Evolutionary conservation across 2,113 vertebrate species (phyloP), one percentile per base, ranked within the genome.

Genomic region (Toxotes jaculatrix): DNA sequence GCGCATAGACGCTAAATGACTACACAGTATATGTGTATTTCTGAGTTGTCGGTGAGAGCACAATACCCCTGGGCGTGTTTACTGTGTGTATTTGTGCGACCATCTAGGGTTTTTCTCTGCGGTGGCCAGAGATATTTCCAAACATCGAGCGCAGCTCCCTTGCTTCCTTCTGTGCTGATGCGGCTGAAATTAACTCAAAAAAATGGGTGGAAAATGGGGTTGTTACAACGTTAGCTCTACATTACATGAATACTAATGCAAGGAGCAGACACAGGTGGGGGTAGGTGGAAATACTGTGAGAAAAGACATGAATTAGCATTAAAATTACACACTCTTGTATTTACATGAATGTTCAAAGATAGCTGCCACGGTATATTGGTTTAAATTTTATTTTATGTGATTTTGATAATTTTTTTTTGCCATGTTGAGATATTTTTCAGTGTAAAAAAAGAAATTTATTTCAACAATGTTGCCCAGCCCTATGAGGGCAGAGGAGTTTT

Each of bases 171-270:
- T 31, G 45, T 34, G 74, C 56, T 38, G 74, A 66, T n/a, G 62
- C 53, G 36, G 76, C 82, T 56, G 77, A 85, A 85, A 69, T 84
- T 40, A 87, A 82, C 65, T 38, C 13, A 9, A 59, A 56, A 31
- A 67, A 71, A 21, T 23, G 36, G 19, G 0, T 23, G 47, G 36
- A 36, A 70, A 56, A 55, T 21, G 51, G 53, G 38, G 67, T 62
- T 47, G 55, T 27, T 19, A 43, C n/a, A 19, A 64, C n/a, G 51
- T 56, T 64, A 14, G 56, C 45, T 53, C 36, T 34, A 49, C 11
- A 40, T 51, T 40, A n/a, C 23, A 17, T 72, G 74, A 80, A 77
- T 77, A 59, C 45, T 60, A 79, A 90, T 81, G 59, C 31, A 17
- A n/a, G 19, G 34, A 43, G 61, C 59, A 27, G 27, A 27, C 27